These are phyloP conservation scores for Steinernema scapterisci DNA, from an alignment of 2,888 invertebrate genomes.

Conservation along the genomic window DNA sequence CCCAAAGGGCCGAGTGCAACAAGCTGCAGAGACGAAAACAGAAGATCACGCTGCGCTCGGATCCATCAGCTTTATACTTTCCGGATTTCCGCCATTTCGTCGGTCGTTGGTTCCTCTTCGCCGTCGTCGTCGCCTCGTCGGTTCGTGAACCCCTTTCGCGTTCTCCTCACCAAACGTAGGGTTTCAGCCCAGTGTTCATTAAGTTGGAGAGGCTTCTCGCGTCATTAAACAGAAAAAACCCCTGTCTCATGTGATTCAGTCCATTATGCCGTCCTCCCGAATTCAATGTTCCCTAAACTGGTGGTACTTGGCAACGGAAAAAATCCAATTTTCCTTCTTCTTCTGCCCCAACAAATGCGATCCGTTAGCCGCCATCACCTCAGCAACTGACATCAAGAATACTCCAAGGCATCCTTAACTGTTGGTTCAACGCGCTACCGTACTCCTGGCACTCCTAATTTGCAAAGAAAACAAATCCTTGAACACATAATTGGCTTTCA, in stretches of 20 bases:
- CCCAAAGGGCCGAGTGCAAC: constrained; percentile 19
- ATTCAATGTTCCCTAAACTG: not conserved
- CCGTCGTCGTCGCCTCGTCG: too few relatives aligned
- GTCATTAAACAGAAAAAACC: constrained; percentile 2
- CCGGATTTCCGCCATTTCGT: not conserved
- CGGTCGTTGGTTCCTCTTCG: not conserved
- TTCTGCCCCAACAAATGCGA: not conserved
- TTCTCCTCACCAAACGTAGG: too few relatives aligned
- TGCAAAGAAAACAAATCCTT: constrained; percentile 8
- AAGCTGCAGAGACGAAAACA: constrained; percentile 24
- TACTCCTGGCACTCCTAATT: not conserved
- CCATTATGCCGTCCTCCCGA: constrained; percentile 8
- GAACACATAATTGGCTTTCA: constrained; percentile 27
- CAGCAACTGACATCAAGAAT: not conserved
- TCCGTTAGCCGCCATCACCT: not conserved
- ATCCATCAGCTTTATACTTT: not conserved
- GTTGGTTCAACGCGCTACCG: not conserved
- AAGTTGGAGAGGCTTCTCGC: not conserved
- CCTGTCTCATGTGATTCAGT: constrained; percentile 6
- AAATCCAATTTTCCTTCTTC: not conserved
- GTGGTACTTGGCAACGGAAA: constrained; percentile 17
- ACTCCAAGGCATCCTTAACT: too few relatives aligned
- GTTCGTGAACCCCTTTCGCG: too few relatives aligned
- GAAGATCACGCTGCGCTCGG: not conserved
- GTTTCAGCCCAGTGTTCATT: not conserved